phyloP scores from a whole-genome alignment of 2,888 invertebrate species.

The Drosophila paracracens region DNA sequence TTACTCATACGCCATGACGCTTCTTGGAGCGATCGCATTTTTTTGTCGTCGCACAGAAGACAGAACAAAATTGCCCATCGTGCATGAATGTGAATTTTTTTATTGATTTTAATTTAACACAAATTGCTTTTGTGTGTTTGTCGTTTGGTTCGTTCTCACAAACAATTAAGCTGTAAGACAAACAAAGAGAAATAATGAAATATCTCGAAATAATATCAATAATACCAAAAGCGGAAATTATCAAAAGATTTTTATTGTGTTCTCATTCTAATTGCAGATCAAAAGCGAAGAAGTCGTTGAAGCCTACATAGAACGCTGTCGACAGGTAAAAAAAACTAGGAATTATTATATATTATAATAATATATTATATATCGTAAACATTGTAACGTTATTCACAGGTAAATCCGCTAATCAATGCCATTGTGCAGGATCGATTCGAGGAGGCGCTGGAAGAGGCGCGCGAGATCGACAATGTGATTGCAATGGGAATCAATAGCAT shows the following conservation, averaged over 20 bases:
- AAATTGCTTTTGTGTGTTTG: constrained; percentile 55
- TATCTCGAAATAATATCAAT: not conserved
- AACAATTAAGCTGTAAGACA: constrained; percentile 45
- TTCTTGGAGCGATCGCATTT: constrained; percentile 20
- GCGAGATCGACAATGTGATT: constrained; percentile 89
- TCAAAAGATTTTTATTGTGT: constrained; percentile 23
- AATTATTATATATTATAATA: not conserved
- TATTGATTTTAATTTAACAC: constrained; percentile 74
- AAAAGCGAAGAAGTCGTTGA: constrained; percentile 89
- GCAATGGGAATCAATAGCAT: constrained; percentile 86
- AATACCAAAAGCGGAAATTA: constrained; percentile 45
- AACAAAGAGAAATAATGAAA: constrained; percentile 12
- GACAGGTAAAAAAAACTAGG: constrained; percentile 87
- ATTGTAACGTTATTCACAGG: constrained; percentile 85
- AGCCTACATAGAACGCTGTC: constrained; percentile 91
- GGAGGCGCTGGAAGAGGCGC: constrained; percentile 91
- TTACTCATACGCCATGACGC: constrained; percentile 62
- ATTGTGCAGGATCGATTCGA: constrained; percentile 92
- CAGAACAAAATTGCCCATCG: constrained; percentile 34
- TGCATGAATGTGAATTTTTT: constrained; percentile 60
- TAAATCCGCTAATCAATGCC: constrained; percentile 92
- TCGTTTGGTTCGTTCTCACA: constrained; percentile 59
- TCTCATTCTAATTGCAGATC: constrained; percentile 86
- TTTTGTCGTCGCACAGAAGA: constrained; percentile 4
- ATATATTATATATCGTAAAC: not conserved